These are phyloP conservation scores for Loriculus beryllinus DNA, from an alignment of 2,797 vertebrate species.

Conservation along the genomic window DNA sequence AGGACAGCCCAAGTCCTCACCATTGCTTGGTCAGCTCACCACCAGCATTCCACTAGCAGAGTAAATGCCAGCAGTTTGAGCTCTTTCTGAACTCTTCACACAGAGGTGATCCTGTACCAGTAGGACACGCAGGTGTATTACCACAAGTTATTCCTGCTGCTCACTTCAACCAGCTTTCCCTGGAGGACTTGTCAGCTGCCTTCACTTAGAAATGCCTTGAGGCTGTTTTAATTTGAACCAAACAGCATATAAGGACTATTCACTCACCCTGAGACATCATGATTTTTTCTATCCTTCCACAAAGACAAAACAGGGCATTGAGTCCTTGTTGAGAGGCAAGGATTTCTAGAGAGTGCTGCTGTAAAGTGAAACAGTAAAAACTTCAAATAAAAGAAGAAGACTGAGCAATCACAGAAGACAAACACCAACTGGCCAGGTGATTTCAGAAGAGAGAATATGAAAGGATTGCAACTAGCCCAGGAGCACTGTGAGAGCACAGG, in stretches of 20 bases:
- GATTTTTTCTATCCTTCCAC: background rate
- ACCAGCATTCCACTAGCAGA: background rate
- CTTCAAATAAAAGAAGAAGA: background rate
- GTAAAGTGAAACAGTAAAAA: background rate
- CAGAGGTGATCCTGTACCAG: background rate
- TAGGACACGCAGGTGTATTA: background rate
- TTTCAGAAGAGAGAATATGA: background rate
- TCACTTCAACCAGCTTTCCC: background rate
- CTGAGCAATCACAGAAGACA: background rate
- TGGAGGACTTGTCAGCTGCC: background rate
- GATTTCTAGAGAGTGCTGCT: background rate
- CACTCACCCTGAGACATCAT: background rate
- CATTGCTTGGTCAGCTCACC: background rate
- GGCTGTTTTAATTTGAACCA: background rate
- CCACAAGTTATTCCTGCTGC: background rate
- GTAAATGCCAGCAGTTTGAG: background rate
- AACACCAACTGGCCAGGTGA: background rate
- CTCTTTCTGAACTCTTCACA: background rate
- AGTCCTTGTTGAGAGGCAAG: background rate
- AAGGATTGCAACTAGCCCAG: background rate
- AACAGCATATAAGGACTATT: background rate
- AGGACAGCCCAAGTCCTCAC: background rate
- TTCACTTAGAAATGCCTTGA: background rate
- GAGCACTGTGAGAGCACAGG: background rate
- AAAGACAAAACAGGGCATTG: background rate